Conservation (phyloP, 1,140 invertebrate species). For the Zaprionus africanus region DNA sequence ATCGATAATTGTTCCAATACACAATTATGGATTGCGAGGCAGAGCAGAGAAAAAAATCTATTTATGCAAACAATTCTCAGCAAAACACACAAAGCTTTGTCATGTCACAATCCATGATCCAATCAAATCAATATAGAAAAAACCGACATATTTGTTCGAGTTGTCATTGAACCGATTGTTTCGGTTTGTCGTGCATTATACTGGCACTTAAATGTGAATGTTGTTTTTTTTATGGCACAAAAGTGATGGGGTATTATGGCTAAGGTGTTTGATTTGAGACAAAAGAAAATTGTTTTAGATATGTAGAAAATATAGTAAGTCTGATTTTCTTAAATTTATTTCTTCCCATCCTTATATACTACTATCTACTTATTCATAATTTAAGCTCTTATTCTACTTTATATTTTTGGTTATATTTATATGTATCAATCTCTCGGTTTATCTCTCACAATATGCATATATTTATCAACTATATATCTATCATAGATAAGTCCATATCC, state of each 20-base stretch:
- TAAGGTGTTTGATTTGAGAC: background rate
- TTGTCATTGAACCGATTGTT: constrained; percentile 79
- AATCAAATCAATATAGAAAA: constrained; percentile 50
- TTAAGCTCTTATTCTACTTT: too few species aligned
- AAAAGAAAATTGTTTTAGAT: background rate
- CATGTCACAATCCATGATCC: constrained; percentile 31
- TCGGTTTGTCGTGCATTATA: constrained; percentile 32
- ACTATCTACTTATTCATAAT: too few species aligned
- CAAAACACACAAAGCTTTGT: constrained; percentile 24
- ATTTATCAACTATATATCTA: too few species aligned
- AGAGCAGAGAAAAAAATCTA: constrained; percentile 29
- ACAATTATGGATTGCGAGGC: constrained; percentile 55
- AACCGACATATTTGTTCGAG: constrained; percentile 57
- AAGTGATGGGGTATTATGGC: background rate
- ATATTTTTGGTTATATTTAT: background rate
- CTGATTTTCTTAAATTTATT: too few species aligned
- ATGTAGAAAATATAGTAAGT: background rate
- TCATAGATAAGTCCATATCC: too few species aligned
- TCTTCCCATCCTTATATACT: too few species aligned
- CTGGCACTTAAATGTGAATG: constrained; percentile 65
- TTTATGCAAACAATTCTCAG: constrained; percentile 72
- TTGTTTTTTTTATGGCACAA: constrained; percentile 36
- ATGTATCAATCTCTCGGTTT: background rate
- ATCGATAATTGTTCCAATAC: constrained; percentile 61
- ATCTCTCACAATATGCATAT: background rate